Base-by-base conservation (phyloP, 2,888 invertebrate genomes). In the Polyommatus icarus region DNA sequence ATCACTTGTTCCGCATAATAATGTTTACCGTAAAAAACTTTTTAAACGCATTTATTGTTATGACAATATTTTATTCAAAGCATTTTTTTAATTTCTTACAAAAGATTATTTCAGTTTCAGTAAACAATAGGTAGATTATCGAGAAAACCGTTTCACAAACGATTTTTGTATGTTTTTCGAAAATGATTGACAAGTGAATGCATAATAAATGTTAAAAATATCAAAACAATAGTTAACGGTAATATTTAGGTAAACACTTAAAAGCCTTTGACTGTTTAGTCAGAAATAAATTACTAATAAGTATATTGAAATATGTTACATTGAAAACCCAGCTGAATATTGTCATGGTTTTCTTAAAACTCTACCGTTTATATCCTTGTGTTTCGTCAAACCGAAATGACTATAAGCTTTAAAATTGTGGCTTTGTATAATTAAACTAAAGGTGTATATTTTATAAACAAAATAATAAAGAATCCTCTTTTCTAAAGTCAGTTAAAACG, bases 111-210 rank as follows among this genome's bases (percentile, higher is more conserved):
- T 20, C 29, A 12, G 24, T 67, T 12, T 20, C 29, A 12, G 12
- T 67, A 32, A 15, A 67, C 32, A 67, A 67, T 4, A 20, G 61
- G 20, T 7, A 20, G 7, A 59, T 29, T 29, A 29, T 32, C 10
- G 29, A 29, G 67, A 67, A 24, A 29, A 29, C 5, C 4, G 24
- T 29, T 29, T 67, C 29, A 67, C 67, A 29, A 1, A 32, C 29
- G 29, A 18, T 67, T 67, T 20, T 67, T 12, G 67, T 67, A 20
- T 12, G 67, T 29, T 67, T 61, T 20, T 61, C 12, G 29, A 67
- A 32, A 67, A 67, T 67, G 29, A 67, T 67, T 67, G 67, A 67
- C 67, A 32, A 32, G 15, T 29, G 67, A 32, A 32, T 67, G 67
- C 29, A 15, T 67, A 29, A 29, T 29, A 29, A 67, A 29, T 29